Percentiles rank a stretch among this genome's conserved stretches.
These are phyloP conservation scores for Rhea pennata DNA, from an alignment of 2,113 vertebrate genomes.

Conservation along the genomic window DNA sequence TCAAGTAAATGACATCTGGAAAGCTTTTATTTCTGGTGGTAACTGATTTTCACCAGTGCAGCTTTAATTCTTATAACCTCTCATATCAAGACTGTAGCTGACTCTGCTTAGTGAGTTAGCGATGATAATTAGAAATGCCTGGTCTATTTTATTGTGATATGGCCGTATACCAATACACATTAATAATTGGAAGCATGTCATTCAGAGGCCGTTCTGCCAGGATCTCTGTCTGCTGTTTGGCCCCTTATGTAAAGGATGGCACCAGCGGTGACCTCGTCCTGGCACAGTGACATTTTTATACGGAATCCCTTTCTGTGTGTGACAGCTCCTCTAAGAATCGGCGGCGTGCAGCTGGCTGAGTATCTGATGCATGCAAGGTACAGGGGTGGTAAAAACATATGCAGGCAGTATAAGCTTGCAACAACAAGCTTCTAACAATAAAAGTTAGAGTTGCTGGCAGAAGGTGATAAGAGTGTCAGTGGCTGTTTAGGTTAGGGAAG, in stretches of 20 bases:
- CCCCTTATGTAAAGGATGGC: neutral
- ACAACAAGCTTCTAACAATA: neutral
- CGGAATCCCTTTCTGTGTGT: neutral
- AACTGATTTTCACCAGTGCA: neutral
- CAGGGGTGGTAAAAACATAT: neutral
- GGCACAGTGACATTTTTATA: neutral
- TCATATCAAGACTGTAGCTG: neutral
- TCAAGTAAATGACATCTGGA: neutral
- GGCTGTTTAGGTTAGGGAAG: slow-evolving; percentile 42
- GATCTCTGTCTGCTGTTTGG: neutral
- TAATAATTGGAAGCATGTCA: neutral
- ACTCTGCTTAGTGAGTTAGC: neutral
- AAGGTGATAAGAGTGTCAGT: slow-evolving; percentile 17
- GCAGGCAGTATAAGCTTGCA: neutral
- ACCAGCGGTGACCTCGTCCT: slow-evolving; percentile 10
- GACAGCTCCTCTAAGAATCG: neutral
- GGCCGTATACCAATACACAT: neutral
- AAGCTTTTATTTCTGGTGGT: neutral
- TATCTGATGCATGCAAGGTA: neutral
- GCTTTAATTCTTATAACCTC: neutral
- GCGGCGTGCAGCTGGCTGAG: neutral
- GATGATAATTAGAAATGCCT: neutral
- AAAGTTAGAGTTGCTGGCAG: slow-evolving; percentile 15
- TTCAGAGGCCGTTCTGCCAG: neutral
- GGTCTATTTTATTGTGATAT: neutral